Evolutionary conservation across 2,113 vertebrate species (phyloP).

Genomic region (Eretmochelys imbricata): DNA sequence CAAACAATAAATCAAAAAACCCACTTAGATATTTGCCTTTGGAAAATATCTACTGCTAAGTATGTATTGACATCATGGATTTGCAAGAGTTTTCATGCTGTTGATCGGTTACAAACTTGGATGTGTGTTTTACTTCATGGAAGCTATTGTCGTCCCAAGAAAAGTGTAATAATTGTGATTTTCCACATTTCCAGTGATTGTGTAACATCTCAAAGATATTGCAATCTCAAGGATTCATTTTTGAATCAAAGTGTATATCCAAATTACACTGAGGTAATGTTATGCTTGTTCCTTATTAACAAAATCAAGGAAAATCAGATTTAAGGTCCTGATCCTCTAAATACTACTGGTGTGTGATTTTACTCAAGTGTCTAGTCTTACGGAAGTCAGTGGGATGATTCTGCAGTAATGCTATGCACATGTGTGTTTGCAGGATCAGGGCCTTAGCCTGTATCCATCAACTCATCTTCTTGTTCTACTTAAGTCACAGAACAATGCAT

Average conservation of each 20-base stretch:
- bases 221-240: not conserved
- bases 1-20: not conserved
- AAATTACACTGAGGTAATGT: not conserved
- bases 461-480: not conserved
- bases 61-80: constrained; percentile 12
- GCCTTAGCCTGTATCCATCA: not conserved
- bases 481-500: not conserved
- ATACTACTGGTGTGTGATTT: not conserved
- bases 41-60: not conserved
- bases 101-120: constrained; percentile 35
- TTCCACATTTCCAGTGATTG: not conserved
- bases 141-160: not conserved
- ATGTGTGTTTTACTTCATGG: not conserved
- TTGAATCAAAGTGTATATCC: not conserved
- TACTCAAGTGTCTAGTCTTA: accelerated
- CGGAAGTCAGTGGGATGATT: not conserved
- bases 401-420: not conserved
- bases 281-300: not conserved
- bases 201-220: not conserved
- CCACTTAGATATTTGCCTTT: not conserved
- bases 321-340: not conserved
- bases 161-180: not conserved
- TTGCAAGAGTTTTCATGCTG: constrained; percentile 39
- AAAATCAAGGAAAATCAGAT: not conserved
- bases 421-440: not conserved